Percentiles rank a stretch among this genome's conserved stretches.
phyloP scores from a whole-genome alignment of 2,113 vertebrate genomes.

The Alaudala cheleensis region DNA sequence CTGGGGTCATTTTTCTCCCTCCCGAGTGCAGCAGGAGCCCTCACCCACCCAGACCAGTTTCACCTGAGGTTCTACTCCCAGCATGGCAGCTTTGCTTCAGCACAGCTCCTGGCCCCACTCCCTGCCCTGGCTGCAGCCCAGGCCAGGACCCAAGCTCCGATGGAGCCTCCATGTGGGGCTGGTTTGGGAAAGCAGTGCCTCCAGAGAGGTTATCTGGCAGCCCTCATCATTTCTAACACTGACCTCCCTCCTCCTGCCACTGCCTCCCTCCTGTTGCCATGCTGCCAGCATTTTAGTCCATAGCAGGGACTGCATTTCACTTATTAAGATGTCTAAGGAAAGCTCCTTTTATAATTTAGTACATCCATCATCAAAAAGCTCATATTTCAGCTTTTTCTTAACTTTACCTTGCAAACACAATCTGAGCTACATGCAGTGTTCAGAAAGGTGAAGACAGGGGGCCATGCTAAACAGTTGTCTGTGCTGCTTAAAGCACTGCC shows the following conservation, averaged over 20 bases:
- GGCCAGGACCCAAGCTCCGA: neutral
- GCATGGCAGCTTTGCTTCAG: neutral
- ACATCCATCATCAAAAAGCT: neutral
- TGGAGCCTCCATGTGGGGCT: neutral
- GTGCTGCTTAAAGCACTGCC: neutral
- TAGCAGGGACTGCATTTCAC: neutral
- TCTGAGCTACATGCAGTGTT: neutral
- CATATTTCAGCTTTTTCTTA: neutral
- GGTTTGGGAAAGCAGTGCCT: neutral
- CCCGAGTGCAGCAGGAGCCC: neutral
- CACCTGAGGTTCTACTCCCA: accelerated
- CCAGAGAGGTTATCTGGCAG: too few species aligned
- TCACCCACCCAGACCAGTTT: neutral
- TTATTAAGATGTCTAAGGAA: neutral
- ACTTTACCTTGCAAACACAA: neutral
- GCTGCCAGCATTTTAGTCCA: neutral
- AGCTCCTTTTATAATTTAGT: neutral
- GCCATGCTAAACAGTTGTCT: neutral
- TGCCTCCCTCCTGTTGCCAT: neutral
- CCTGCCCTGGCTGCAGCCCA: neutral
- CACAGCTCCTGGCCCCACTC: neutral
- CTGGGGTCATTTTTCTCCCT: neutral
- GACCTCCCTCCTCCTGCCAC: neutral
- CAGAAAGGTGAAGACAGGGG: neutral
- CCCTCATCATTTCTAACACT: neutral